Conservation (phyloP, 2,888 invertebrate genomes). For the Beris morrisii region DNA sequence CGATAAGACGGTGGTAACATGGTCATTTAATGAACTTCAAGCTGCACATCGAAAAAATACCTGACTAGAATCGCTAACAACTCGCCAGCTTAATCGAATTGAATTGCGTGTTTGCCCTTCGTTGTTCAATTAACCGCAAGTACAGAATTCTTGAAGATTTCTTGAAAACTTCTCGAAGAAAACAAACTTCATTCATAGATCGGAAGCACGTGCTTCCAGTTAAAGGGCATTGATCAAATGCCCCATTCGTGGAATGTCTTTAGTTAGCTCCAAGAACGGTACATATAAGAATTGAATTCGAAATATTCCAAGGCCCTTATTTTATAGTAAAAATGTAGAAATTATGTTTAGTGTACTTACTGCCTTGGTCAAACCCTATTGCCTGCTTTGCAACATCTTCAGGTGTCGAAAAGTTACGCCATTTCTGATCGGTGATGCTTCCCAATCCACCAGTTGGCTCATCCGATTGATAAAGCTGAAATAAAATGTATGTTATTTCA, state of each 20-base stretch:
- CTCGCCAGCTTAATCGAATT: conserved; percentile 13
- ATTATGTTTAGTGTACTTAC: conserved; percentile 10
- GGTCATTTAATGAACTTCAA: conserved; percentile 24
- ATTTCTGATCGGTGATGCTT: conserved; percentile 48
- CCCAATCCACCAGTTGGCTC: conserved; percentile 43
- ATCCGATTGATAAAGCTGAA: conserved; percentile 48
- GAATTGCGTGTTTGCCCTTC: conserved; percentile 27
- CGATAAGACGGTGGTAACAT: background rate
- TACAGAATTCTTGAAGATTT: conserved; percentile 16
- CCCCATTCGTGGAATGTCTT: no score
- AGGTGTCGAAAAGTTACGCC: conserved; percentile 46
- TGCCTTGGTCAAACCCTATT: background rate
- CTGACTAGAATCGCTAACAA: conserved; percentile 22
- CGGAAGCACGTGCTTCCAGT: conserved; percentile 22
- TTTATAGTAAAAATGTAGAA: no score
- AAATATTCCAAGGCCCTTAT: no score
- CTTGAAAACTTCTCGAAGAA: conserved; percentile 9
- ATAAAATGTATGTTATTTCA: conserved; percentile 14
- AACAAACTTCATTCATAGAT: conserved; percentile 16
- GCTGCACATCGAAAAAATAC: conserved; percentile 9
- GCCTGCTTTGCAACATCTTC: conserved; percentile 45
- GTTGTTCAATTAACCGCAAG: conserved; percentile 23
- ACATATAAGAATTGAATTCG: no score
- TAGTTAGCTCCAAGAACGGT: no score
- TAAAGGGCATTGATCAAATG: conserved; percentile 5